Evolutionary conservation across 1,140 invertebrate species (phyloP).

Genomic region (Drosophila albomicans): DNA sequence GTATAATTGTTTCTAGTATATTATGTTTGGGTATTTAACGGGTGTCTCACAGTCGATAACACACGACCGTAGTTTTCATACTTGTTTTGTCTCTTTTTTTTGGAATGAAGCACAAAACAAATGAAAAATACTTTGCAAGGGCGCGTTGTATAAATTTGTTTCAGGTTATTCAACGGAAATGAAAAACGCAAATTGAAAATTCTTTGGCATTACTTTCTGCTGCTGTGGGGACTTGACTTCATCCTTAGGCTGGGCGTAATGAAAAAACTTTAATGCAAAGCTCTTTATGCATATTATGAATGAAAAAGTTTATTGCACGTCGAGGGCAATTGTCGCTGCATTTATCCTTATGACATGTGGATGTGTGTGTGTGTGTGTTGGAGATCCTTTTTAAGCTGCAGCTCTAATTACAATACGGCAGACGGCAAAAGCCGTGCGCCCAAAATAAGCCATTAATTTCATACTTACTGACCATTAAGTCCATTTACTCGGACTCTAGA

Average conservation of each 20-base stretch:
- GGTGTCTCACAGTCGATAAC: too few species aligned
- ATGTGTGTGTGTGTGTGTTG: not conserved
- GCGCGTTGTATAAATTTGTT: constrained; percentile 64
- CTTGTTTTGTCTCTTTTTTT: too few species aligned
- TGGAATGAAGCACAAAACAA: constrained; percentile 3
- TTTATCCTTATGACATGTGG: constrained; percentile 22
- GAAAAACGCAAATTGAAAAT: constrained; percentile 73
- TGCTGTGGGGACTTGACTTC: constrained; percentile 4
- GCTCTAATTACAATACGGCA: constrained; percentile 56
- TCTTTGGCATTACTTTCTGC: constrained; percentile 35
- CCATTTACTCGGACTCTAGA: constrained; percentile 50
- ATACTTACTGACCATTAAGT: constrained; percentile 78
- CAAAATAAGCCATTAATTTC: constrained; percentile 74
- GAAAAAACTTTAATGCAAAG: constrained; percentile 73
- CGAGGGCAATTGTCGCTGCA: not conserved
- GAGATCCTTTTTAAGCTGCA: constrained; percentile 20
- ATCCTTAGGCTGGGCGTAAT: constrained; percentile 62
- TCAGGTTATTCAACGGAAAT: constrained; percentile 73
- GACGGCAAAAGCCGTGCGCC: constrained; percentile 5
- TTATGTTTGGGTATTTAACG: too few species aligned
- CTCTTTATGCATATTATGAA: constrained; percentile 15
- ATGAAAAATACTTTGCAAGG: constrained; percentile 38
- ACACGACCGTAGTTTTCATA: too few species aligned
- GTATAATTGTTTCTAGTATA: too few species aligned
- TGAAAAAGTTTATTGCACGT: constrained; percentile 3